Percentiles rank a stretch among this genome's conserved stretches.
These are phyloP conservation scores for Vulpes lagopus DNA, from an alignment of 2,113 vertebrate species.

Conservation along the genomic window DNA sequence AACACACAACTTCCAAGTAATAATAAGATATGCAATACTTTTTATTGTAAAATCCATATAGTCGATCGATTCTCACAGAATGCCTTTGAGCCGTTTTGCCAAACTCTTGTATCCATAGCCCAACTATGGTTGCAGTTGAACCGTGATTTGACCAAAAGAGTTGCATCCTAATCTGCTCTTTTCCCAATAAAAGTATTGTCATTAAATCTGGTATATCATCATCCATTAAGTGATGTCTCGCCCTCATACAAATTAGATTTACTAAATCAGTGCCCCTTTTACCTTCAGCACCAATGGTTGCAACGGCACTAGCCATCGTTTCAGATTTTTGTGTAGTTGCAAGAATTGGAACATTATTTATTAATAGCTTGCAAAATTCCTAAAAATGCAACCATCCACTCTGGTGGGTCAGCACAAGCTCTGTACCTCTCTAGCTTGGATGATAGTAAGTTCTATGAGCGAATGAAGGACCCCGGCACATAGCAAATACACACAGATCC, in stretches of 20 bases:
- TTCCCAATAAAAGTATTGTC: background rate
- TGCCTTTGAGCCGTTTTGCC: background rate
- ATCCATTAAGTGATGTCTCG: background rate
- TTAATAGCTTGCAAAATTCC: background rate
- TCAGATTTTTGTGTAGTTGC: background rate
- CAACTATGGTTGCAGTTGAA: background rate
- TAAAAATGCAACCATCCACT: background rate
- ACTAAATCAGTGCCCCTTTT: background rate
- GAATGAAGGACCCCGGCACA: background rate
- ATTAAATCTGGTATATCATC: background rate
- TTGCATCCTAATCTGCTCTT: background rate
- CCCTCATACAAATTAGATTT: background rate
- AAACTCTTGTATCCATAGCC: background rate
- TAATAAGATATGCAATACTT: background rate
- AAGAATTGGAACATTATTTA: background rate
- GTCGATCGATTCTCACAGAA: background rate
- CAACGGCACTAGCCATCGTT: background rate
- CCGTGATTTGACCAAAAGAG: background rate
- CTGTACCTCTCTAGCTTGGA: background rate
- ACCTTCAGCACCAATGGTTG: background rate
- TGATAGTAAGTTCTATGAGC: background rate
- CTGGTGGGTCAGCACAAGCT: background rate
- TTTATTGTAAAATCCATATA: background rate
- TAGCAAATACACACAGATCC: background rate
- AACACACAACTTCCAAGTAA: constrained; percentile 12